These are phyloP conservation scores for Semaprochilodus insignis DNA, from an alignment of 2,797 vertebrate species.

Conservation along the genomic window DNA sequence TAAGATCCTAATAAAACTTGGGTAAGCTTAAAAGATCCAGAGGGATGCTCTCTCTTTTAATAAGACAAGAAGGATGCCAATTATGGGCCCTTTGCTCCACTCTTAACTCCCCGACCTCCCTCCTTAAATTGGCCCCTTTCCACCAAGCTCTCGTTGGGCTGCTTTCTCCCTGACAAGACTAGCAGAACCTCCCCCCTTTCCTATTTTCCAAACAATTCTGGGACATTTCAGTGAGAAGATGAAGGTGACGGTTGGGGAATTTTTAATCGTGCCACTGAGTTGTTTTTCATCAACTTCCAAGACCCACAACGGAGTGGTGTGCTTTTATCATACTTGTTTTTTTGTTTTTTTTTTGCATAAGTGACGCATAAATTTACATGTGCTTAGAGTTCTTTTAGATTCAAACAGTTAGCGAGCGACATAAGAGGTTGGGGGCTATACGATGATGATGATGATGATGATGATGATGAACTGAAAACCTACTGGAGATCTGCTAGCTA, in stretches of 20 bases:
- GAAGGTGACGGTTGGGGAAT: constrained; percentile 16
- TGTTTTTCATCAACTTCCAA: constrained; percentile 37
- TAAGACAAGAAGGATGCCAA: constrained; percentile 84
- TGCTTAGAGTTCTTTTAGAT: constrained; percentile 1
- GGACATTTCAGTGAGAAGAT: constrained; percentile 27
- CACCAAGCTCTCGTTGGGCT: constrained; percentile 63
- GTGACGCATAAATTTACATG: constrained; percentile 39
- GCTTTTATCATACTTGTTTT: constrained; percentile 24
- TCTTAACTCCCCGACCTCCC: constrained; percentile 74
- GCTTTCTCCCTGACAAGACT: constrained; percentile 58
- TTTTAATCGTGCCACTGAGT: constrained; percentile 26
- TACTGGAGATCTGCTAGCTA: too few species aligned
- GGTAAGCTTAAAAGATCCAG: constrained; percentile 68
- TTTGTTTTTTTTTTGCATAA: constrained; percentile 31
- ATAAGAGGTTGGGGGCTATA: not conserved
- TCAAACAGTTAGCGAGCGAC: not conserved
- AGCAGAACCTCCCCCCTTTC: constrained; percentile 42
- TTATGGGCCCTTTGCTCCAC: constrained; percentile 76
- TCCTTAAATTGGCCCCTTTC: constrained; percentile 77
- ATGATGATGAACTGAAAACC: not conserved
- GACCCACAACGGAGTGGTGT: constrained; percentile 20
- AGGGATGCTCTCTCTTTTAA: constrained; percentile 74
- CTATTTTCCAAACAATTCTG: constrained; percentile 16
- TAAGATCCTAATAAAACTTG: constrained; percentile 67
- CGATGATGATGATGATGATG: not conserved